Conservation (phyloP, 2,797 vertebrate species). For the Cossypha niveicapilla region DNA sequence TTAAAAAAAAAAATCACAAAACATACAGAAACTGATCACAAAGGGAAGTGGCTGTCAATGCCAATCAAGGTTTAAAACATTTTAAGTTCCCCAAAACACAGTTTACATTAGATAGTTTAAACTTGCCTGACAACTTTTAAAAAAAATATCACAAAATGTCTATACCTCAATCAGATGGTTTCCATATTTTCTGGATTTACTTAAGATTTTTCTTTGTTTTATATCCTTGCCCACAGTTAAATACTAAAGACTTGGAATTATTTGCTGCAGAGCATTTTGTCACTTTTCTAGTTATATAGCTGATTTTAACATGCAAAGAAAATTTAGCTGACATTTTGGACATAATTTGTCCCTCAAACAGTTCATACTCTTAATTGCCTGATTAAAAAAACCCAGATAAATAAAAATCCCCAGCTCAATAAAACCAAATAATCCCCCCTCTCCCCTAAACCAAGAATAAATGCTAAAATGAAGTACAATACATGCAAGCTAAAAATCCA, state of each 20-base stretch:
- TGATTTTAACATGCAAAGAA: neutral
- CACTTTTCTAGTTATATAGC: neutral
- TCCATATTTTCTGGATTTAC: neutral
- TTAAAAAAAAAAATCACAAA: neutral
- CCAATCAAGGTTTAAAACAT: neutral
- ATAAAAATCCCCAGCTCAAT: rapidly evolving
- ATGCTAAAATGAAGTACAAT: neutral
- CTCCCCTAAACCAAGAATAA: neutral
- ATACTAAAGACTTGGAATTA: neutral
- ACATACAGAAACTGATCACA: neutral
- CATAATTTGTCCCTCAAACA: neutral
- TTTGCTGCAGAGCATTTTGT: neutral
- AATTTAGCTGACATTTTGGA: neutral
- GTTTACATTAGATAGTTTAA: neutral
- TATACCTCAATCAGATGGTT: neutral
- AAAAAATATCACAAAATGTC: neutral
- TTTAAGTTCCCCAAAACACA: neutral
- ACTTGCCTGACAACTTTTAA: neutral
- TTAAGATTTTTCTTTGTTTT: neutral
- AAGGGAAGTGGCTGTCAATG: neutral
- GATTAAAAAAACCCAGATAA: neutral
- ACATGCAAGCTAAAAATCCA: neutral
- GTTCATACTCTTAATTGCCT: neutral
- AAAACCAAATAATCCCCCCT: rapidly evolving
- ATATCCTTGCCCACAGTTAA: neutral